phyloP scores from a whole-genome alignment of 2,113 vertebrate genomes.

The Illadopsis cleaveri region DNA sequence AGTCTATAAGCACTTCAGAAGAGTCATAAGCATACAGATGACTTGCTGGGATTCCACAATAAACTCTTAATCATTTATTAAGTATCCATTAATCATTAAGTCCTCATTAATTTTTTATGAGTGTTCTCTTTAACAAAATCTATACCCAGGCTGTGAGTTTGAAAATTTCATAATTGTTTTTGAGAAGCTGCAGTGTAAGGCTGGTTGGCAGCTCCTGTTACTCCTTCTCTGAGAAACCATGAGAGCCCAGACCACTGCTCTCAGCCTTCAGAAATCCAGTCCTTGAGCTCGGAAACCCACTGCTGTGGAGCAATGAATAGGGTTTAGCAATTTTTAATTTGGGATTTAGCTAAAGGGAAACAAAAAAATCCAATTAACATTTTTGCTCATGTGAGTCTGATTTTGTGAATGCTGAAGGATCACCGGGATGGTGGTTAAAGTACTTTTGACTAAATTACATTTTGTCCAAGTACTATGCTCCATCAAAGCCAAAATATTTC shows the following conservation, averaged over 20 bases:
- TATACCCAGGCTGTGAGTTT: background rate
- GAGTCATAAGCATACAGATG: background rate
- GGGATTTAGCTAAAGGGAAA: slow-evolving; percentile 21
- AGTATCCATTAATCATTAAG: slow-evolving; percentile 59
- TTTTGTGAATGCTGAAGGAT: slow-evolving; percentile 24
- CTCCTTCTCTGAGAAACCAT: background rate
- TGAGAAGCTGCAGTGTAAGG: background rate
- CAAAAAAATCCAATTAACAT: slow-evolving; percentile 21
- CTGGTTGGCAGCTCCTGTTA: background rate
- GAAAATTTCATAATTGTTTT: slow-evolving; percentile 36
- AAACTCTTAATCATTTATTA: slow-evolving; percentile 56
- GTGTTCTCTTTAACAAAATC: slow-evolving; percentile 20
- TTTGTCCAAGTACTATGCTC: slow-evolving; percentile 12
- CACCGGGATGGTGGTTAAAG: background rate
- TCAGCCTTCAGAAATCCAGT: slow-evolving; percentile 1
- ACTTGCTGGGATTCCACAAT: slow-evolving; percentile 10
- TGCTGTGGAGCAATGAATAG: background rate
- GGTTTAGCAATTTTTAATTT: slow-evolving; percentile 31
- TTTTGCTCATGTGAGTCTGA: slow-evolving; percentile 23
- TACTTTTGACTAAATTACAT: background rate
- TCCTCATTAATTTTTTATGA: slow-evolving; percentile 14
- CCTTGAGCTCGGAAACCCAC: background rate
- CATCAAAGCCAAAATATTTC: background rate
- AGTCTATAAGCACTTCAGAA: background rate
- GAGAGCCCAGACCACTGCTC: background rate